Percentiles rank a stretch among this genome's conserved stretches.
Evolutionary conservation across 1,140 invertebrate genomes (phyloP).

Genomic region (Drosophila simulans): DNA sequence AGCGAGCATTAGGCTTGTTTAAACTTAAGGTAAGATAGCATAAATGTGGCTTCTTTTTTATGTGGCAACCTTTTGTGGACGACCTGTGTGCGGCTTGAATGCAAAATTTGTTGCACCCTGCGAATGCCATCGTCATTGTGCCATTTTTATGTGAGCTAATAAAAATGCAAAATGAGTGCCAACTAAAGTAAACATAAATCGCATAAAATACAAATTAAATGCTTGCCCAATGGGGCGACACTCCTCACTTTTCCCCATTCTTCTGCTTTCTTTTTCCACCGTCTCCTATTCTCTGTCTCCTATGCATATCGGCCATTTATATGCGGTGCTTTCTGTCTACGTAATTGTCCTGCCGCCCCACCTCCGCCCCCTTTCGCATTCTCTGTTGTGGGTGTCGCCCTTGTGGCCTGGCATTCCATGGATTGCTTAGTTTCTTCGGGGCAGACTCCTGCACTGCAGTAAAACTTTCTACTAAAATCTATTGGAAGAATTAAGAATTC

Average conservation of each 20-base stretch:
- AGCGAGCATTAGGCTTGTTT: neutral
- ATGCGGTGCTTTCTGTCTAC: constrained; percentile 48
- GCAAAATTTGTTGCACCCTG: constrained; percentile 53
- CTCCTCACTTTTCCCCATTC: constrained; percentile 4
- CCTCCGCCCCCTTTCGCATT: constrained; percentile 8
- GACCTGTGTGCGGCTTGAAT: constrained; percentile 34
- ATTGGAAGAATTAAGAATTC: no score
- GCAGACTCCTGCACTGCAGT: constrained; percentile 11
- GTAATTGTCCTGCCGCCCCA: constrained; percentile 62
- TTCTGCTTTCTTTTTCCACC: neutral
- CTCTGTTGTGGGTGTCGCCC: constrained; percentile 47
- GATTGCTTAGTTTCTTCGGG: constrained; percentile 44
- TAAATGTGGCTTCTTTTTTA: constrained; percentile 14
- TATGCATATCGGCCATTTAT: constrained; percentile 60
- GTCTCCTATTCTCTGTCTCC: constrained; percentile 4
- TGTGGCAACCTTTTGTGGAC: constrained; percentile 19
- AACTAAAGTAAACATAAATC: constrained; percentile 74
- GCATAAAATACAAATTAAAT: constrained; percentile 81
- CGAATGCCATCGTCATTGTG: constrained; percentile 22
- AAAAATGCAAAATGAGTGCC: constrained; percentile 71
- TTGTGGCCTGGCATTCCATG: constrained; percentile 51
- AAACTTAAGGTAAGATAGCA: constrained; percentile 14
- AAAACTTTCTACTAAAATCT: no score
- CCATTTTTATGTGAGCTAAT: constrained; percentile 57
- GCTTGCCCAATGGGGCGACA: constrained; percentile 57